A percentile compares a stretch with the other conserved stretches of the same genome.
Conservation (phyloP, 2,797 vertebrate species). For the Pangasius sanitwongsei region DNA sequence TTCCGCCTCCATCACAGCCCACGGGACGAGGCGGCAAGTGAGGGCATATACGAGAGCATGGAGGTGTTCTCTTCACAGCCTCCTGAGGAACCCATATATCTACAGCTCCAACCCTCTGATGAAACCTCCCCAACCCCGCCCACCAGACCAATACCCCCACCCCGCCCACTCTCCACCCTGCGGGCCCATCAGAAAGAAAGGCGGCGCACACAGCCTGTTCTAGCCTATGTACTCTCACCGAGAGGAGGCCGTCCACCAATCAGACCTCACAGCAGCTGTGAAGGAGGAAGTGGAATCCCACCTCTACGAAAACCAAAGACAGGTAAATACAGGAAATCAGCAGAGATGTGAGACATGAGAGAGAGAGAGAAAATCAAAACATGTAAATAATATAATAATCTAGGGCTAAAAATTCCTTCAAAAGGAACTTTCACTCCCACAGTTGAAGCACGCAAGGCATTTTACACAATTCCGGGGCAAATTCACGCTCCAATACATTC, state of each 20-base stretch:
- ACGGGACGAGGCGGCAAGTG: neutral
- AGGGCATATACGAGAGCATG: conserved; percentile 28
- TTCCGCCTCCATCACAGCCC: conserved; percentile 50
- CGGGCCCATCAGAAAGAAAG: neutral
- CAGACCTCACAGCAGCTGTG: conserved; percentile 18
- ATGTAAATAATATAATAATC: too few relatives aligned
- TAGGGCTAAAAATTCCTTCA: too few relatives aligned
- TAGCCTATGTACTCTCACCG: conserved; percentile 49
- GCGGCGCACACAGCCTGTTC: conserved; percentile 5
- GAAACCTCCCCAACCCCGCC: conserved; percentile 16
- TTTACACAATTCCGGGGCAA: too few relatives aligned
- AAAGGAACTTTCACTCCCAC: too few relatives aligned
- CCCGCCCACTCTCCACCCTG: neutral
- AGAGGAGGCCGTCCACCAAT: conserved; percentile 44
- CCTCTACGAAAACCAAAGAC: conserved; percentile 13
- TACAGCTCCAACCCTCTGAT: conserved; percentile 52
- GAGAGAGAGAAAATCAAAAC: neutral
- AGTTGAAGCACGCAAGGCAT: neutral
- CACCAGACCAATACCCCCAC: conserved; percentile 33
- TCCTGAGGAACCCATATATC: conserved; percentile 40
- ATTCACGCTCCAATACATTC: too few relatives aligned
- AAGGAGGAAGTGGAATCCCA: neutral
- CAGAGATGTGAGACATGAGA: neutral
- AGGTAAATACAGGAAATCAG: conserved; percentile 29
- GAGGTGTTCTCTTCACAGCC: conserved; percentile 10